Percentiles rank a stretch among this genome's conserved stretches.
Conservation (phyloP, 2,113 vertebrate species). For the Pomatostomus ruficeps region DNA sequence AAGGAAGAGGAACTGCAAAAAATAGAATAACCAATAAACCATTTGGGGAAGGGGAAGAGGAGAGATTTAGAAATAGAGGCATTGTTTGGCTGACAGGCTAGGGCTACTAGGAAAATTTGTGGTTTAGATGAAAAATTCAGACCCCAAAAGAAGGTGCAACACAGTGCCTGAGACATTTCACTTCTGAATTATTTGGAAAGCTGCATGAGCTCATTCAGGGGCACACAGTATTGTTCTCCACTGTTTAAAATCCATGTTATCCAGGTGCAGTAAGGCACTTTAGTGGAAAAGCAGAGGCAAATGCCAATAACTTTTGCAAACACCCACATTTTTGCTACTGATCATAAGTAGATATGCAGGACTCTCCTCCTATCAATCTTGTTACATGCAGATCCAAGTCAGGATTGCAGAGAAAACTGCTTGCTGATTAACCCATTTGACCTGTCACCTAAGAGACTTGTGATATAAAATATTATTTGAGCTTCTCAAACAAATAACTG, state of each 20-base stretch:
- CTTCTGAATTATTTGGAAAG: neutral
- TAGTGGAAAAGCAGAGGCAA: neutral
- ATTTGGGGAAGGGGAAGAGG: neutral
- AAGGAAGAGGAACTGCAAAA: neutral
- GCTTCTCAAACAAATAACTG: conserved; percentile 57
- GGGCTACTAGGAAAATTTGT: neutral
- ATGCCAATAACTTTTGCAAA: neutral
- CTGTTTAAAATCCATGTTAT: neutral
- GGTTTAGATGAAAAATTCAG: neutral
- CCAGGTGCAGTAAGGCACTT: neutral
- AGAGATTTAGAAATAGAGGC: neutral
- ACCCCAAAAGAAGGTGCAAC: neutral
- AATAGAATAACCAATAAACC: neutral
- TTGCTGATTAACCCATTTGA: conserved; percentile 24
- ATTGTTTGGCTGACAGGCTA: neutral
- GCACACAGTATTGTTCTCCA: neutral
- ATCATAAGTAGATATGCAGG: neutral
- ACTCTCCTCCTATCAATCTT: neutral
- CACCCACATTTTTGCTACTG: neutral
- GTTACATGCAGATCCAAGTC: neutral
- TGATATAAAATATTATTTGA: conserved; percentile 36
- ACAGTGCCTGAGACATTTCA: neutral
- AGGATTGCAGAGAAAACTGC: neutral
- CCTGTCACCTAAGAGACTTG: neutral
- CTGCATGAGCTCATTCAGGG: neutral